Conservation (phyloP, 2,113 vertebrate species). For the Oncorhynchus keta region DNA sequence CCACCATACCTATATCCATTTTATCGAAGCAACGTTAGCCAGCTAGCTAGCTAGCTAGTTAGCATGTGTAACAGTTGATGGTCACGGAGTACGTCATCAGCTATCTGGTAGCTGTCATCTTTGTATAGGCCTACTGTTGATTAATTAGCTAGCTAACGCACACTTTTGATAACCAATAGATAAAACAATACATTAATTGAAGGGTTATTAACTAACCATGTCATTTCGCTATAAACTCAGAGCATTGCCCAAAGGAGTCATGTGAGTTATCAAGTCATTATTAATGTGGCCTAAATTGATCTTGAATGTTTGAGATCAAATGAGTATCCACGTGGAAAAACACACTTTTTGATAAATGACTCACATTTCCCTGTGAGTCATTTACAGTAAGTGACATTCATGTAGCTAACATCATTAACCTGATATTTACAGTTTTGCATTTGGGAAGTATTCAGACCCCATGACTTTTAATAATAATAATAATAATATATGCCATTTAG, state of each 20-base stretch:
- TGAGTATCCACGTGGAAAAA: background rate
- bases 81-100: background rate
- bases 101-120: background rate
- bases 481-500: too few relatives aligned
- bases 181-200: background rate
- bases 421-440: background rate
- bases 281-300: too few relatives aligned
- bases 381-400: slow-evolving; percentile 2
- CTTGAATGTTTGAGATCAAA: too few relatives aligned
- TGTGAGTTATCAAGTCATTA: too few relatives aligned
- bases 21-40: background rate
- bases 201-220: background rate
- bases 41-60: background rate
- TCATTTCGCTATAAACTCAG: too few relatives aligned
- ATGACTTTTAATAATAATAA: too few relatives aligned
- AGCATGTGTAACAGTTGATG: background rate
- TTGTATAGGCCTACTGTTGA: background rate
- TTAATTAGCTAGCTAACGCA: background rate
- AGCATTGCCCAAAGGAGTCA: too few relatives aligned
- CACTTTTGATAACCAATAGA: background rate
- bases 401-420: slow-evolving; percentile 20
- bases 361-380: background rate
- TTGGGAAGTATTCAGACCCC: too few relatives aligned
- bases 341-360: background rate
- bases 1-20: background rate